Conservation (phyloP, 2,888 invertebrate genomes). For the Pachliopta kotzebuea region DNA sequence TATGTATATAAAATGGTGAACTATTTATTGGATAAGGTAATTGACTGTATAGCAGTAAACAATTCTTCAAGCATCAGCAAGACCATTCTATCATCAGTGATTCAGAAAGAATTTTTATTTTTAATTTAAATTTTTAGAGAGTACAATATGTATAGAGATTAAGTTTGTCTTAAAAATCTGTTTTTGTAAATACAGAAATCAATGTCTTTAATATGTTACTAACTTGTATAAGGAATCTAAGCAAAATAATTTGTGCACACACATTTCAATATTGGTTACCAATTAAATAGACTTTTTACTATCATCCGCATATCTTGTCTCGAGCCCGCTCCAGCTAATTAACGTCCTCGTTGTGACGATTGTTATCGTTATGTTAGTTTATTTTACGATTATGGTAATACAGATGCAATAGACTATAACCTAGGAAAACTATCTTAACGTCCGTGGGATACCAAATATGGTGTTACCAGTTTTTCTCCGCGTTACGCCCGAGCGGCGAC, state of each 20-base stretch:
- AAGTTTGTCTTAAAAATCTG: too few species aligned
- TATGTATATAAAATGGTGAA: too few species aligned
- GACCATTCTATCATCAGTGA: too few species aligned
- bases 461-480: conserved; percentile 27
- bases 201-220: neutral
- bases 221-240: conserved; percentile 21
- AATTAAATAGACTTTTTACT: conserved; percentile 24
- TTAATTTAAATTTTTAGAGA: too few species aligned
- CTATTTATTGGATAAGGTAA: too few species aligned
- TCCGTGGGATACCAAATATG: conserved; percentile 24
- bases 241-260: conserved; percentile 4
- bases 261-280: conserved; percentile 18
- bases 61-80: too few species aligned
- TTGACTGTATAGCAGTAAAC: too few species aligned
- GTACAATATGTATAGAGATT: too few species aligned
- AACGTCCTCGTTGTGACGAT: conserved; percentile 16
- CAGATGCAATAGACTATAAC: conserved; percentile 27
- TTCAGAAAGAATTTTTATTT: too few species aligned
- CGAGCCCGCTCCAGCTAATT: conserved; percentile 10
- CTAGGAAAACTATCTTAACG: conserved; percentile 28
- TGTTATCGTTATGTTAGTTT: conserved; percentile 20
- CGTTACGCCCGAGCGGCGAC: conserved; percentile 17
- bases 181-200: too few species aligned
- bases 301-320: conserved; percentile 15
- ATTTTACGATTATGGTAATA: conserved; percentile 29